Evolutionary conservation across 2,797 vertebrate genomes (phyloP), one percentile per base, ranked within the genome.

Genomic region (Chelmon rostratus): DNA sequence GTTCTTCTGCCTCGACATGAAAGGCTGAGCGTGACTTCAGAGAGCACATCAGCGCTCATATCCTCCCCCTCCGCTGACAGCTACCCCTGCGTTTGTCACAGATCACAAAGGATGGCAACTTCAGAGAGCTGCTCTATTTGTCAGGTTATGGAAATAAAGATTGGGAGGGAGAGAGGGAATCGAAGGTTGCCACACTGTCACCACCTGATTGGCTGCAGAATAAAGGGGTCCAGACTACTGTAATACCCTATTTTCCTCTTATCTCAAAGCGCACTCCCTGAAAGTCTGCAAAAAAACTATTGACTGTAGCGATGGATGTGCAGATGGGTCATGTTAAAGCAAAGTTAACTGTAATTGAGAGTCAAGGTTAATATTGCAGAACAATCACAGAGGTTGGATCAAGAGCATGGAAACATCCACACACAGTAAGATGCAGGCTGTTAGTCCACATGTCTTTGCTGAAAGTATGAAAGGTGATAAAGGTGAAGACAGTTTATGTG

Each of bases 141-240:
- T 90, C 86, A 76, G 87, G 80, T 88, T 87, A 80, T 70, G 84
- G 73, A 88, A 89, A 92, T 81, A 85, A 77, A 84, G 68, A 86
- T 68, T 25, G 40, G 23, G 68, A 69, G 53, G 59, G 65, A 77
- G 50, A 54, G 79, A 70, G 52, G 66, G 68, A 86, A 77, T 50
- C 69, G 64, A 84, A 89, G 87, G 82, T 89, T 88, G 58, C 69
- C 35, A 21, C 23, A 49, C 28, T 69, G 76, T 62, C 73, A 50
- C 44, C 40, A 25, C 37, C 52, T 76, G 85, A 86, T 79, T 81
- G 76, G 73, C 58, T 76, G 37, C 58, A 73, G 68, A 75, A 86
- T 56, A 58, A 42, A 86, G 68, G 50, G 33, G 53, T 81, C 79
- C 69, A 79, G 68, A 57, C 61, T 57, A 75, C 50, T 40, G 38